Evolutionary conservation across 2,888 invertebrate species (phyloP), one percentile per base, ranked within the genome.

Genomic region (Brassicogethes aeneus): DNA sequence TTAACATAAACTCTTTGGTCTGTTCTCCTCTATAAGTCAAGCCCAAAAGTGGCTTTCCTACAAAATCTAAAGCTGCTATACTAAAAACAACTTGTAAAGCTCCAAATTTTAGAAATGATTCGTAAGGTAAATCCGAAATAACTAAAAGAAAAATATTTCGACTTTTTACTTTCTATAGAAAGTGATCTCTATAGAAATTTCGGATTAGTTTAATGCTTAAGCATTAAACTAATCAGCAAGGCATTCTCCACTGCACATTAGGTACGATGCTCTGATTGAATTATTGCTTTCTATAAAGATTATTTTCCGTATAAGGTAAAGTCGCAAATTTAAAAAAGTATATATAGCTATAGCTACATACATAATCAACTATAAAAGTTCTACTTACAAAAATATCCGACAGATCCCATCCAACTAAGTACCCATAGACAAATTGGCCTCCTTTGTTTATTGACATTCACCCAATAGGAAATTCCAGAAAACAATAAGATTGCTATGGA

Each of bases 361-460:
- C 23, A 23, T 23, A 5, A 23, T 23, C 5, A 23, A 5, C 23
- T 40, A 17, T 16, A 36, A 13, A 17, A 29, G 3, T 37, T 37
- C 3, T 37, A 54, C 69, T 70, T 62, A 77, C 78, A 72, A 46
- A 74, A 73, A 56, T 76, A 77, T 34, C 76, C 76, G 17, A 71
- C 44, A 7, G 75, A 71, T 14, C 76, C 76, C 15, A 70, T 58
- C 37, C 73, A 62, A 43, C 76, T 74, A 52, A 75, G 69, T 1
- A 58, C 39, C 54, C 62, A 62, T 8, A 66, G 50, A 17, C 59
- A 55, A 37, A 65, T 50, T 2, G 64, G 53, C 41, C 62, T 54
- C 44, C 56, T 55, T 17, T 54, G 55, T 36, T 57, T 56, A 34
- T 60, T 59, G 10, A 60, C 48, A 34, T 60, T 57, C 14, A 63